These are phyloP conservation scores for Tineola bisselliella DNA, from an alignment of 2,888 invertebrate species.

Conservation along the genomic window DNA sequence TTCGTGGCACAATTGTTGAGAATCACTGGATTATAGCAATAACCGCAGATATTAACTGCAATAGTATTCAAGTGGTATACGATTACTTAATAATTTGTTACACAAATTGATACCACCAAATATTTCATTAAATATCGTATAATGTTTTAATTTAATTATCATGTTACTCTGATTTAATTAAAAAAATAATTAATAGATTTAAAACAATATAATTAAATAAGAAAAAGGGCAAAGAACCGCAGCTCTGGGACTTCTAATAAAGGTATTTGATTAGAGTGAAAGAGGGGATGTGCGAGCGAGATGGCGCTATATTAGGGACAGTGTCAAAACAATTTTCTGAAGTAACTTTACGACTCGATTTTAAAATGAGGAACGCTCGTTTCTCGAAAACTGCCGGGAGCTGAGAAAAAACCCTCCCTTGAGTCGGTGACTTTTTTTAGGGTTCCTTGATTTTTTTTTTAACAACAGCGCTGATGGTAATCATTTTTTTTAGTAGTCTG, in stretches of 20 bases:
- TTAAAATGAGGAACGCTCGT: conserved; percentile 34
- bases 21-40: too few species aligned
- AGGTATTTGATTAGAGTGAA: not conserved
- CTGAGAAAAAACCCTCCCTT: conserved; percentile 19
- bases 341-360: conserved; percentile 38
- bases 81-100: too few species aligned
- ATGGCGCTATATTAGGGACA: conserved; percentile 30
- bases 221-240: not conserved
- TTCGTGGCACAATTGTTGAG: too few species aligned
- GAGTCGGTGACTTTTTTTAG: conserved; percentile 15
- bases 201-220: not conserved
- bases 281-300: not conserved
- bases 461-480: too few species aligned
- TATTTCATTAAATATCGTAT: too few species aligned
- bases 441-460: conserved; percentile 14
- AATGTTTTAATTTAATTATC: too few species aligned
- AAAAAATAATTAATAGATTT: not conserved
- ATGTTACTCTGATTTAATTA: too few species aligned
- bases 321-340: conserved; percentile 43
- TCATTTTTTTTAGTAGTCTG: too few species aligned
- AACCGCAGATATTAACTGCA: too few species aligned
- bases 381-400: conserved; percentile 21
- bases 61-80: too few species aligned
- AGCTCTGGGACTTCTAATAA: not conserved
- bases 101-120: too few species aligned